Conservation (phyloP, 2,888 invertebrate species). For the Nomada ferruginata region DNA sequence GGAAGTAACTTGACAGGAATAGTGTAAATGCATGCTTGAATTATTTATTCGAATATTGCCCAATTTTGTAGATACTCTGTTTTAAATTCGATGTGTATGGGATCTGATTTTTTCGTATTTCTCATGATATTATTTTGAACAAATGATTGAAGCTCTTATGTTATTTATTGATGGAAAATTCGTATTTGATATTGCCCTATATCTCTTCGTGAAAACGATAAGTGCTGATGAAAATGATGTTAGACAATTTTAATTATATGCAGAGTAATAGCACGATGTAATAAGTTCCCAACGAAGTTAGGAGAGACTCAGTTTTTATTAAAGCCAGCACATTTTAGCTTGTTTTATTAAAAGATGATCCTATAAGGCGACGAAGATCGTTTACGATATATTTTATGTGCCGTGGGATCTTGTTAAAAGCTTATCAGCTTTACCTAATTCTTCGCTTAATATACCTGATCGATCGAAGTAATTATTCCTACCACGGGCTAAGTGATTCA, state of each 20-base stretch:
- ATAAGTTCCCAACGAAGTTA: slow-evolving; percentile 4
- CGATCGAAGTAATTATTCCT: slow-evolving; percentile 33
- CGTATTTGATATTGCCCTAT: too few relatives aligned
- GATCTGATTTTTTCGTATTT: too few relatives aligned
- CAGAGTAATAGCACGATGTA: neutral
- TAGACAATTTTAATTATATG: slow-evolving; percentile 3
- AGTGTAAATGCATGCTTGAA: neutral
- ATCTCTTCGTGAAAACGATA: neutral
- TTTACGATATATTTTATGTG: slow-evolving; percentile 33
- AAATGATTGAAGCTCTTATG: too few relatives aligned
- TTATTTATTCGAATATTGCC: neutral
- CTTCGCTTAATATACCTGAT: slow-evolving; percentile 40
- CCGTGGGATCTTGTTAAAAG: slow-evolving; percentile 45
- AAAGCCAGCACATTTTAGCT: slow-evolving; percentile 9
- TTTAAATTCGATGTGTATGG: too few relatives aligned
- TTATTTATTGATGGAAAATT: too few relatives aligned
- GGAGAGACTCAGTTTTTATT: slow-evolving; percentile 25
- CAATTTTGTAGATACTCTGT: too few relatives aligned
- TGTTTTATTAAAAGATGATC: slow-evolving; percentile 21
- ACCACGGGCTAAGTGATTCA: slow-evolving; percentile 14
- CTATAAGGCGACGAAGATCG: slow-evolving; percentile 18
- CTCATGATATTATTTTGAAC: too few relatives aligned
- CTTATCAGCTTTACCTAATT: slow-evolving; percentile 51
- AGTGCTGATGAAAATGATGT: neutral
- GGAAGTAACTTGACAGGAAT: neutral